Conservation (phyloP, 92 coral and sea anemone species). For the Porites cylindrica region DNA sequence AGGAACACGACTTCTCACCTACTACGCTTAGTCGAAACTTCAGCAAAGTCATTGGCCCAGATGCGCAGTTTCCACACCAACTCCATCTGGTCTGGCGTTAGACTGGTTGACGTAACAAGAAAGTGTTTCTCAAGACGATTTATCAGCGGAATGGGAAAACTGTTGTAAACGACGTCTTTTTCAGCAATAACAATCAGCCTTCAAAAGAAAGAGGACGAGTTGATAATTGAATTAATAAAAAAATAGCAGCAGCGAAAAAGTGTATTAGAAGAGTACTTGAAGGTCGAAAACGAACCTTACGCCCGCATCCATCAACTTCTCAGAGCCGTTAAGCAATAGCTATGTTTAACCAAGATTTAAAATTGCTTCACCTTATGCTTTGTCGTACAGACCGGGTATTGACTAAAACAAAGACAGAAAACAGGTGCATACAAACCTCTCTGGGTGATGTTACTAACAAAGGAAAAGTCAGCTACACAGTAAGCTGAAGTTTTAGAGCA, state of each 20-base stretch:
- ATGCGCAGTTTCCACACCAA: conserved; percentile 61
- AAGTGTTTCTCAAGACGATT: conserved; percentile 91
- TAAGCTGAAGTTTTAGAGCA: no score
- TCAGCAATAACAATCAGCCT: conserved; percentile 94
- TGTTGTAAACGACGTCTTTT: conserved; percentile 83
- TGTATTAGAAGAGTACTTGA: no score
- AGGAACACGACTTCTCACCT: neutral
- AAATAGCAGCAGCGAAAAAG: neutral
- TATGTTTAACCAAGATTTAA: no score
- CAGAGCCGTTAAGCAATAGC: no score
- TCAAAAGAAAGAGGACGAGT: neutral
- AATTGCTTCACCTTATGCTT: no score
- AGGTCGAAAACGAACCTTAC: no score
- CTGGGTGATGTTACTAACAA: no score
- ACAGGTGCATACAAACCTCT: no score
- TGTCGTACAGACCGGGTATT: no score
- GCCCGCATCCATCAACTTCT: no score
- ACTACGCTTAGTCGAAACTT: conserved; percentile 7
- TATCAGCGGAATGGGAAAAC: conserved; percentile 82
- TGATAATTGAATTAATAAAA: neutral
- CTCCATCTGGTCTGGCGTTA: conserved; percentile 54
- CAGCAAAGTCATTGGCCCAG: conserved; percentile 76
- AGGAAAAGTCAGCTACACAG: no score
- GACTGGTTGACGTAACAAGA: conserved; percentile 76
- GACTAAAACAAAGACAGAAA: no score